phyloP scores from a whole-genome alignment of 2,888 invertebrate genomes.

The Cremastinae sp. region DNA sequence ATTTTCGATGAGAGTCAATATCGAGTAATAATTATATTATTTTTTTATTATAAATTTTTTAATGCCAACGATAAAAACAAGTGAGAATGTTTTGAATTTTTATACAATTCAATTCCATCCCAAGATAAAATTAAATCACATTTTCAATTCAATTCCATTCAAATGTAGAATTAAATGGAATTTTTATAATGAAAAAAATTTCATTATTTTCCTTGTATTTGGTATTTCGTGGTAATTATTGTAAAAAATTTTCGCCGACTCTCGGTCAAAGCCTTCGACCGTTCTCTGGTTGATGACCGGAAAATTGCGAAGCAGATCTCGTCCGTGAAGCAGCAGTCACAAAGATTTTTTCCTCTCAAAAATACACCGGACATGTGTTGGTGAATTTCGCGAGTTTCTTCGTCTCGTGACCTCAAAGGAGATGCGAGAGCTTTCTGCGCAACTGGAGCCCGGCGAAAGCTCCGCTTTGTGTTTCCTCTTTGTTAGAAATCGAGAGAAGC shows the following conservation, averaged over 20 bases:
- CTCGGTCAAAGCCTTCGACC: constrained; percentile 63
- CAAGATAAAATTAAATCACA: too few relatives aligned
- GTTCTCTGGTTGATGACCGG: constrained; percentile 51
- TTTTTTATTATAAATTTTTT: not conserved
- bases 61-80: not conserved
- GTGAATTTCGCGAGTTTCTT: constrained; percentile 39
- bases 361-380: constrained; percentile 54
- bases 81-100: too few relatives aligned
- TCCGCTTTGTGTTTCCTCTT: constrained; percentile 53
- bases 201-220: not conserved
- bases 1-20: not conserved
- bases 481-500: constrained; percentile 55
- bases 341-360: constrained; percentile 53
- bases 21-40: not conserved
- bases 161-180: too few relatives aligned
- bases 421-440: constrained; percentile 34
- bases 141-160: too few relatives aligned
- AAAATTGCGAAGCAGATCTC: constrained; percentile 44
- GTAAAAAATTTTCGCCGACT: not conserved
- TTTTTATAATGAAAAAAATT: too few relatives aligned
- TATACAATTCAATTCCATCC: too few relatives aligned
- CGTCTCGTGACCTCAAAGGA: constrained; percentile 60
- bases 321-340: not conserved
- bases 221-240: constrained; percentile 14
- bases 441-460: constrained; percentile 23